phyloP scores from a whole-genome alignment of 2,113 vertebrate species.

The Larimichthys crocea region DNA sequence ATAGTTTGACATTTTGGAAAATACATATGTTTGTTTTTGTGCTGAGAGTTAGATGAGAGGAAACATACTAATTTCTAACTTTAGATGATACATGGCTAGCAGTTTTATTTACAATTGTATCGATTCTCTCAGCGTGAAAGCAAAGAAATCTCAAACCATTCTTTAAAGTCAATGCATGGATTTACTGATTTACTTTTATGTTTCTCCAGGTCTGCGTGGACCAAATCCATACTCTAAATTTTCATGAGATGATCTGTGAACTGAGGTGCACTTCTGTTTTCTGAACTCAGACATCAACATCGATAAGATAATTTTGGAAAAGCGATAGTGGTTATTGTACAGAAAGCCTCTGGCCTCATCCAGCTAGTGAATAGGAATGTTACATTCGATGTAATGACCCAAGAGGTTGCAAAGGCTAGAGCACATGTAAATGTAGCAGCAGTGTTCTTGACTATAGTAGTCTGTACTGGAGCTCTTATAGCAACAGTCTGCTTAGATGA shows the following conservation, averaged over 20 bases:
- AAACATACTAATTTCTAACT: background rate
- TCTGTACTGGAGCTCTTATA: background rate
- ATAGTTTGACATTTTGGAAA: background rate
- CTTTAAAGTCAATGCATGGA: background rate
- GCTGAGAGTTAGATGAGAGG: background rate
- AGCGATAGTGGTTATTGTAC: slow-evolving; percentile 21
- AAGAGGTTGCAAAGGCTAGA: slow-evolving; percentile 26
- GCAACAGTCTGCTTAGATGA: slow-evolving; percentile 5
- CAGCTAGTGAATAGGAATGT: slow-evolving; percentile 26
- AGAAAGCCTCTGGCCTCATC: slow-evolving; percentile 1
- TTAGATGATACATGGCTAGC: too few species aligned
- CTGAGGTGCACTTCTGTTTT: background rate
- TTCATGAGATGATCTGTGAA: slow-evolving; percentile 60
- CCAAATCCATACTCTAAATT: slow-evolving; percentile 83
- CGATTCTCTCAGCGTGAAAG: background rate
- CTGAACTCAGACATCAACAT: slow-evolving; percentile 15
- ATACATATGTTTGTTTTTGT: background rate
- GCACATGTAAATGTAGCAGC: slow-evolving; percentile 1
- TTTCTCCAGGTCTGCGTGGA: slow-evolving; percentile 79
- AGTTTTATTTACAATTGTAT: too few species aligned
- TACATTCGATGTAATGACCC: slow-evolving; percentile 24
- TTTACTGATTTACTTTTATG: slow-evolving; percentile 34
- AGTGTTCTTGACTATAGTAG: slow-evolving; percentile 6
- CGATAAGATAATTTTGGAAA: background rate
- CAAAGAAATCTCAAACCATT: background rate